Conservation (phyloP, 2,888 invertebrate genomes). For the Rhagophthalmus giganteus region DNA sequence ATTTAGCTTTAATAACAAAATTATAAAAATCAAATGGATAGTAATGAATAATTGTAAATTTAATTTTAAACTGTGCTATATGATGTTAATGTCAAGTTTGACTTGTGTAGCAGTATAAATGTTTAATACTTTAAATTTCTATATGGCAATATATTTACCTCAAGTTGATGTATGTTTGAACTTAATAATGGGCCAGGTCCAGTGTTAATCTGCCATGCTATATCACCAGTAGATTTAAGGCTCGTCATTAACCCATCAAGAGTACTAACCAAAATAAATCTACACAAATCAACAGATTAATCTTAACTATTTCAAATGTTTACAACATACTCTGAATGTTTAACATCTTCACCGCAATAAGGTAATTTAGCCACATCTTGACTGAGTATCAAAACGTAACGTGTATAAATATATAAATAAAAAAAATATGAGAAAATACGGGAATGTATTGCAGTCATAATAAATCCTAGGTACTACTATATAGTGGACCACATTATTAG, state of each 20-base stretch:
- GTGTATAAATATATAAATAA: slow-evolving; percentile 3
- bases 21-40: no score
- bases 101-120: no score
- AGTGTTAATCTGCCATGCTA: slow-evolving; percentile 80
- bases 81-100: neutral
- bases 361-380: slow-evolving; percentile 23
- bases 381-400: slow-evolving; percentile 10
- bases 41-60: no score
- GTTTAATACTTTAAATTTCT: neutral
- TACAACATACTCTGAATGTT: slow-evolving; percentile 17
- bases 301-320: slow-evolving; percentile 4
- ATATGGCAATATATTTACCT: slow-evolving; percentile 59
- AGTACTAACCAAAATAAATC: slow-evolving; percentile 83
- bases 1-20: no score
- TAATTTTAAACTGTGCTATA: no score
- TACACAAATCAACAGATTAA: slow-evolving; percentile 49
- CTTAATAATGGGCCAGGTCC: slow-evolving; percentile 77
- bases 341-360: slow-evolving; percentile 11
- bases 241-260: slow-evolving; percentile 88
- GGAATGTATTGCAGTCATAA: slow-evolving; percentile 7
- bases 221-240: slow-evolving; percentile 70
- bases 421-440: slow-evolving; percentile 4
- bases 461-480: slow-evolving; percentile 1
- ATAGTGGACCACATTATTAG: neutral
- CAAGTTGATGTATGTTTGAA: slow-evolving; percentile 85